Base-by-base conservation (phyloP, 1,140 invertebrate species). In the Drosophila nannoptera region DNA sequence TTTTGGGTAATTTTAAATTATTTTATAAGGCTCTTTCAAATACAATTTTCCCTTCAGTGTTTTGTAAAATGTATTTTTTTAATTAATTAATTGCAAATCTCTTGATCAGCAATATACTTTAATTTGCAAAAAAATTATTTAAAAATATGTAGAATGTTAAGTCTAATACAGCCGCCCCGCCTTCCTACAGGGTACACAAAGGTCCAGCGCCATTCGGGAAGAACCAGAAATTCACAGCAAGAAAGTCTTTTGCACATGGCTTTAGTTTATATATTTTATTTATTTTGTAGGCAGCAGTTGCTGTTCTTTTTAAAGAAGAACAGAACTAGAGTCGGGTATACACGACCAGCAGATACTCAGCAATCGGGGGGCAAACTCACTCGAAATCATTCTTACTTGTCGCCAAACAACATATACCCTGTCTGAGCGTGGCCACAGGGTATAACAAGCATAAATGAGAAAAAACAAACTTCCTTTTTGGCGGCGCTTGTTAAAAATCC, bases 401-500 rank as follows among this genome's bases (percentile, higher is more conserved):
- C 40, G 22, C 22, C 1, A 22, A 22, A 22, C 22, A 22, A 22
- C 22, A 22, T 3, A 22, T 3, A 22, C 22, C 22, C 22, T 22
- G 22, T 42, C 7, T 7, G 3, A 7, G 5, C 12, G 14, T 14
- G 12, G 12, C 12, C 40, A 43, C 40, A 43, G 40, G 40, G 40
- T 43, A 43, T 43, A 14, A 14, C 2, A 43, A 43, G 40, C 12
- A 43, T 43, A 36, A 49, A 49, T 49, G 16, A 40, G 6, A 72
- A 62, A 64, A 45, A 54, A 68, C 64, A 70, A 78, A 86, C 78
- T 83, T 86, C 78, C 78, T 86, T 83, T 83, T 86, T 73, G 77
- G 74, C 81, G 81, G 81, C 81, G 81, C 81, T 84, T 84, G 81
- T 84, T 86, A 84, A 84, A 86, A 84, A 70, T 76, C 69, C 78